Evolutionary conservation across 1,140 invertebrate genomes (phyloP).

Genomic region (Drosophila albomicans): DNA sequence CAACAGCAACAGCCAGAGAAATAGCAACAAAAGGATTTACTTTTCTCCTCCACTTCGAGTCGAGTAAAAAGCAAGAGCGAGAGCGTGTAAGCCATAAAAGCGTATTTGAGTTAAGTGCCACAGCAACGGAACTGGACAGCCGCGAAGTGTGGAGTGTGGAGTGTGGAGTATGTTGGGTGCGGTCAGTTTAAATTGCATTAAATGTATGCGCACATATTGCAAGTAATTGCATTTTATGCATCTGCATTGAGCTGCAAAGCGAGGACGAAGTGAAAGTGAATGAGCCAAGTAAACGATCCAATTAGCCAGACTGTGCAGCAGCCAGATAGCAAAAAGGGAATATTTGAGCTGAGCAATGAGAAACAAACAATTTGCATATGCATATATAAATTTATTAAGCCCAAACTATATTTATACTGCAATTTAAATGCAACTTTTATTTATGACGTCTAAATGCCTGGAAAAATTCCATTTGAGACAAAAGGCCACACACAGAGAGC

Average conservation of each 20-base stretch:
- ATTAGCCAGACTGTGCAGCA: slow-evolving; percentile 26
- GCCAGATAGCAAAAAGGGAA: slow-evolving; percentile 13
- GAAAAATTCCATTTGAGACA: slow-evolving; percentile 74
- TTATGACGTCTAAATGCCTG: slow-evolving; percentile 71
- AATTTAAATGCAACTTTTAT: slow-evolving; percentile 67
- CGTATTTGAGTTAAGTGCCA: slow-evolving; percentile 72
- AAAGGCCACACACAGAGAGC: slow-evolving; percentile 42
- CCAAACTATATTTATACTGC: slow-evolving; percentile 50
- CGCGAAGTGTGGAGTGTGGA: background rate
- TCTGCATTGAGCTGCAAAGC: slow-evolving; percentile 13
- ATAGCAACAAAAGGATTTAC: slow-evolving; percentile 30
- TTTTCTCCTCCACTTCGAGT: background rate
- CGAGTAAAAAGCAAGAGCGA: background rate
- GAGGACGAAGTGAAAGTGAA: background rate
- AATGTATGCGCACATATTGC: slow-evolving; percentile 45
- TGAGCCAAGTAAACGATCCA: slow-evolving; percentile 40
- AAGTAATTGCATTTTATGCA: slow-evolving; percentile 46
- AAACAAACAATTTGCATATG: slow-evolving; percentile 65
- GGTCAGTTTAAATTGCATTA: slow-evolving; percentile 70
- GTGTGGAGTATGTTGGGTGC: slow-evolving; percentile 1
- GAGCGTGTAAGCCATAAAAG: slow-evolving; percentile 57
- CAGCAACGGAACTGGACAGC: slow-evolving; percentile 32
- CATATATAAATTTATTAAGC: slow-evolving; percentile 53
- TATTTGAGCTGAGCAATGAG: slow-evolving; percentile 23
- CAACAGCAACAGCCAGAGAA: slow-evolving; percentile 26